Evolutionary conservation across 2,888 invertebrate species (phyloP).

Genomic region (Prosopocoilus inquinatus): DNA sequence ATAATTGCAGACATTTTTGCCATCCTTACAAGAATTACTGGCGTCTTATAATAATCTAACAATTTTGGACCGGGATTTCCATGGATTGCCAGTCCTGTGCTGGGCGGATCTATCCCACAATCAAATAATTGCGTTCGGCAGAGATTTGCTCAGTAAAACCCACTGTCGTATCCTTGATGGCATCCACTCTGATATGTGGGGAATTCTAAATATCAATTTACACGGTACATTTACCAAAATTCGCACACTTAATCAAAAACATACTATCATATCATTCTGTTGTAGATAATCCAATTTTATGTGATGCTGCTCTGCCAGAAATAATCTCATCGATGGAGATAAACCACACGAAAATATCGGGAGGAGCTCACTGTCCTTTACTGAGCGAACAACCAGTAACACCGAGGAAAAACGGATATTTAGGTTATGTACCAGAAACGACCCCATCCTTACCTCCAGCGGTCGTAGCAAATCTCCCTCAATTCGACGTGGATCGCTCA

Average conservation of each 20-base stretch:
- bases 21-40: constrained; percentile 71
- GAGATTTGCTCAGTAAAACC: constrained; percentile 76
- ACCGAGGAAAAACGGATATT: constrained; percentile 42
- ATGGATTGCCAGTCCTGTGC: constrained; percentile 77
- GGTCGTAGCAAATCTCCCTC: background rate
- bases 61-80: constrained; percentile 74
- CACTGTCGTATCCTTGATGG: constrained; percentile 78
- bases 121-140: constrained; percentile 68
- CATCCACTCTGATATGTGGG: constrained; percentile 59
- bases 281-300: constrained; percentile 79
- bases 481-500: background rate
- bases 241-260: background rate
- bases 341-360: constrained; percentile 70
- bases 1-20: constrained; percentile 71
- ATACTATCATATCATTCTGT: constrained; percentile 28
- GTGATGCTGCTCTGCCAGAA: constrained; percentile 71
- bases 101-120: constrained; percentile 78
- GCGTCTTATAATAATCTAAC: constrained; percentile 77
- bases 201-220: constrained; percentile 72
- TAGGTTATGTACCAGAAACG: constrained; percentile 36
- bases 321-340: constrained; percentile 68
- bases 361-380: constrained; percentile 54
- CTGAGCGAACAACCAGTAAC: constrained; percentile 46
- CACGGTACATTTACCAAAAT: constrained; percentile 62
- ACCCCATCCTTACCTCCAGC: constrained; percentile 3